Conservation (phyloP, 2,113 vertebrate genomes). For the Neotoma lepida region DNA sequence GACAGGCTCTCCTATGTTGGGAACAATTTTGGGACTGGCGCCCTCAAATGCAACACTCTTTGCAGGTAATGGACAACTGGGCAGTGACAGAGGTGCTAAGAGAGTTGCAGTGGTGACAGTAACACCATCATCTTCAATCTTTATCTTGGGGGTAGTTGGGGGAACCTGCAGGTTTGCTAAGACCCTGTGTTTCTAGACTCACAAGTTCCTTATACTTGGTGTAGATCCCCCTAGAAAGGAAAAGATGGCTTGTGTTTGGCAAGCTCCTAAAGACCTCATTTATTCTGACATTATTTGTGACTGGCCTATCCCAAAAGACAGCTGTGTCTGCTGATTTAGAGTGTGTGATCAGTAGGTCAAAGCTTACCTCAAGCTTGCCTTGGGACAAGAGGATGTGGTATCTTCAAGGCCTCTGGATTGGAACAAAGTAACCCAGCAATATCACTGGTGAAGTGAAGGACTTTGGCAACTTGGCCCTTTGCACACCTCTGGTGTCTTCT, state of each 20-base stretch:
- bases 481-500: not conserved
- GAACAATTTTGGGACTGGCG: constrained; percentile 88
- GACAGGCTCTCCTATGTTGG: constrained; percentile 93
- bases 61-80: constrained; percentile 91
- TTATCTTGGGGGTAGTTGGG: not conserved
- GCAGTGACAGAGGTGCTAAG: not conserved
- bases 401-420: not conserved
- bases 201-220: not conserved
- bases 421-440: not conserved
- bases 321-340: not conserved
- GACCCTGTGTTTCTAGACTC: not conserved
- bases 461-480: not conserved
- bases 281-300: not conserved
- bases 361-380: constrained; percentile 1
- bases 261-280: constrained; percentile 17
- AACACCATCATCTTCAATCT: not conserved
- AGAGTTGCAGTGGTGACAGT: not conserved
- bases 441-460: not conserved
- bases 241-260: constrained; percentile 39
- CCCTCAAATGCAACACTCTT: constrained; percentile 89
- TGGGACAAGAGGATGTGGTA: constrained; percentile 39
- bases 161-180: not conserved
- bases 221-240: not conserved
- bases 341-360: not conserved
- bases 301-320: not conserved